Conservation (phyloP, 2,113 vertebrate genomes). For the Recurvirostra avosetta region DNA sequence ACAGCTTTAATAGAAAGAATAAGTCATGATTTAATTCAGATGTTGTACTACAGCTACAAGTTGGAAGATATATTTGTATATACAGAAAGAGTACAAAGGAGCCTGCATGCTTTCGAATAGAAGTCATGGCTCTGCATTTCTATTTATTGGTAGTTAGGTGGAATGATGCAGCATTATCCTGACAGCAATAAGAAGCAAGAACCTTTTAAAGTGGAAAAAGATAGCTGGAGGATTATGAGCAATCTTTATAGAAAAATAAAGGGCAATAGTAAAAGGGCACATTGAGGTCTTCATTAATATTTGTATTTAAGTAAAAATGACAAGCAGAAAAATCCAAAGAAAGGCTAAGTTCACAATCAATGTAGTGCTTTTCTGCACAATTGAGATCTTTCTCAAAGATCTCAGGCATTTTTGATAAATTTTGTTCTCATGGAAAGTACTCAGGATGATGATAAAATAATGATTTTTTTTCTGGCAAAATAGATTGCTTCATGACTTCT, state of each 20-base stretch:
- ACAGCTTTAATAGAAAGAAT: slow-evolving; percentile 54
- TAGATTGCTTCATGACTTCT: slow-evolving; percentile 51
- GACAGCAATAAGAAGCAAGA: slow-evolving; percentile 25
- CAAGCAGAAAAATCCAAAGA: slow-evolving; percentile 16
- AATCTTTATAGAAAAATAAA: slow-evolving; percentile 32
- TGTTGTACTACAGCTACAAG: slow-evolving; percentile 28
- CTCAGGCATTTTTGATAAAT: slow-evolving; percentile 20
- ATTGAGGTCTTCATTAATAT: slow-evolving; percentile 38
- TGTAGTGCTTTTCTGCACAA: slow-evolving; percentile 2
- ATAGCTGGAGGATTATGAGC: slow-evolving; percentile 14
- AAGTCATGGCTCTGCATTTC: slow-evolving; percentile 41
- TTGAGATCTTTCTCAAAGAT: slow-evolving; percentile 12
- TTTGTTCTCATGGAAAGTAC: slow-evolving; percentile 13
- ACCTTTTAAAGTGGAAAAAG: slow-evolving; percentile 7
- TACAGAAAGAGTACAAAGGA: slow-evolving; percentile 27
- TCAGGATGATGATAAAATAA: slow-evolving; percentile 25
- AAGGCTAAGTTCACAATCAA: neutral
- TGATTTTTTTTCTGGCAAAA: slow-evolving; percentile 20
- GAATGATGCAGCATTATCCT: slow-evolving; percentile 54
- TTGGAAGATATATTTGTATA: slow-evolving; percentile 19
- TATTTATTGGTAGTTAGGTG: slow-evolving; percentile 44
- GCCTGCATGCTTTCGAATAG: slow-evolving; percentile 16
- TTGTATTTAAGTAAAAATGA: slow-evolving; percentile 54
- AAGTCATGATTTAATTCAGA: slow-evolving; percentile 48
- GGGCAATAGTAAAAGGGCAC: slow-evolving; percentile 21